These are phyloP conservation scores for Hirudinaria manillensis DNA, from an alignment of 2,888 invertebrate species.

Conservation along the genomic window DNA sequence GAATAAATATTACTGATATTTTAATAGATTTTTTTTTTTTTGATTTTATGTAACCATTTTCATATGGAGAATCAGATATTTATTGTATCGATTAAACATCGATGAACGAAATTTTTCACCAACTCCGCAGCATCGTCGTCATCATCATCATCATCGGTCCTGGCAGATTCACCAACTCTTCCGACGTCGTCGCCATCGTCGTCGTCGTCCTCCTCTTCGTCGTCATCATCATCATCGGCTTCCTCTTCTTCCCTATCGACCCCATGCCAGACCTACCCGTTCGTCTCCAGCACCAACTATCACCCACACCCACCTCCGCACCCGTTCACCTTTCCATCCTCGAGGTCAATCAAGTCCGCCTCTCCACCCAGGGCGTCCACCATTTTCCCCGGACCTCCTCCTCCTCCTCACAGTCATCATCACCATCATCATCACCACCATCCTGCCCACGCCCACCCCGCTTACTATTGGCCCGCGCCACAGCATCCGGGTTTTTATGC, in stretches of 20 bases:
- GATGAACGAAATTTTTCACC: too few relatives aligned
- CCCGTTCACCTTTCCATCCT: too few relatives aligned
- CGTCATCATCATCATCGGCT: background rate
- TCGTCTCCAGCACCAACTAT: too few relatives aligned
- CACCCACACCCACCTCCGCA: too few relatives aligned
- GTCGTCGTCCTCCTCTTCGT: background rate
- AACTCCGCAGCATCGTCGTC: background rate
- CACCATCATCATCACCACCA: slow-evolving; percentile 24
- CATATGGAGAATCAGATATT: too few relatives aligned
- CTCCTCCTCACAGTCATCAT: background rate
- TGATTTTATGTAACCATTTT: too few relatives aligned
- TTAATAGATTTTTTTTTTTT: too few relatives aligned
- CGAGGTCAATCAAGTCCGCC: background rate
- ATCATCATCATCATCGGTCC: background rate
- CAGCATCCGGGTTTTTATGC: background rate
- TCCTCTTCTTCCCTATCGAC: background rate
- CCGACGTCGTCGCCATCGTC: background rate
- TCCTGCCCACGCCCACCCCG: background rate
- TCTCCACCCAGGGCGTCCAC: background rate
- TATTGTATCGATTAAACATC: too few relatives aligned
- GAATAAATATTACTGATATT: too few relatives aligned
- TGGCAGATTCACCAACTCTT: background rate
- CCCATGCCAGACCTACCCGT: too few relatives aligned
- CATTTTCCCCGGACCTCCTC: background rate
- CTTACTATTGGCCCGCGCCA: too few relatives aligned